These are phyloP conservation scores for Indicator indicator DNA, from an alignment of 2,113 vertebrate genomes.

Conservation along the genomic window DNA sequence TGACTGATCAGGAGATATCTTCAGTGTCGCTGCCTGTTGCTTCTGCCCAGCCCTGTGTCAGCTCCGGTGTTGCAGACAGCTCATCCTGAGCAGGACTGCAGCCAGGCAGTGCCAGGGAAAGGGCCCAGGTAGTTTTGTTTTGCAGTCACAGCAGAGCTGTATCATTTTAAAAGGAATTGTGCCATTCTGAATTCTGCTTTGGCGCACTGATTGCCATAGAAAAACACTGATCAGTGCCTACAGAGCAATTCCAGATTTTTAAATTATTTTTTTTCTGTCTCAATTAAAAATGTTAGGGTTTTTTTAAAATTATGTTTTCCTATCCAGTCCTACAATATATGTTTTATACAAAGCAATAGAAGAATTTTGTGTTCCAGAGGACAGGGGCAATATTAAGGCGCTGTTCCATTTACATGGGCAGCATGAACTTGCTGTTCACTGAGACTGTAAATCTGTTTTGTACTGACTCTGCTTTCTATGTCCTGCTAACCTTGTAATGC, in stretches of 20 bases:
- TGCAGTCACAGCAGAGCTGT: neutral
- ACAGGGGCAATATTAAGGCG: conserved; percentile 36
- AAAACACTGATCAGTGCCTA: conserved; percentile 49
- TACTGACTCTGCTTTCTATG: conserved; percentile 55
- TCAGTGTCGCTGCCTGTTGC: neutral
- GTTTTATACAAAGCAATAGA: neutral
- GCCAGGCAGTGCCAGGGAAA: neutral
- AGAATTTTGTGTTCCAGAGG: conserved; percentile 38
- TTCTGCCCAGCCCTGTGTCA: neutral
- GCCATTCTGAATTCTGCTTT: conserved; percentile 36
- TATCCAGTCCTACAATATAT: neutral
- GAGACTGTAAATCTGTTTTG: conserved; percentile 65
- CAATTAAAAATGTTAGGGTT: neutral
- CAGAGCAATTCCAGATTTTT: conserved; percentile 46
- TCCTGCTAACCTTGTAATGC: conserved; percentile 58
- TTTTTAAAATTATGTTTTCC: conserved; percentile 40
- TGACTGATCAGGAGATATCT: neutral
- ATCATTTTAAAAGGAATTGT: conserved; percentile 9
- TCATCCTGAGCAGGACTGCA: neutral
- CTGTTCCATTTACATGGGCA: conserved; percentile 35
- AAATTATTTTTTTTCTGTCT: neutral
- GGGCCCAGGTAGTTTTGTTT: neutral
- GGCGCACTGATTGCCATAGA: conserved; percentile 2
- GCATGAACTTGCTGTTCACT: conserved; percentile 36
- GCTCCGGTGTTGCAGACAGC: neutral